phyloP scores from a whole-genome alignment of 2,797 vertebrate genomes.

The Meda fulgida region DNA sequence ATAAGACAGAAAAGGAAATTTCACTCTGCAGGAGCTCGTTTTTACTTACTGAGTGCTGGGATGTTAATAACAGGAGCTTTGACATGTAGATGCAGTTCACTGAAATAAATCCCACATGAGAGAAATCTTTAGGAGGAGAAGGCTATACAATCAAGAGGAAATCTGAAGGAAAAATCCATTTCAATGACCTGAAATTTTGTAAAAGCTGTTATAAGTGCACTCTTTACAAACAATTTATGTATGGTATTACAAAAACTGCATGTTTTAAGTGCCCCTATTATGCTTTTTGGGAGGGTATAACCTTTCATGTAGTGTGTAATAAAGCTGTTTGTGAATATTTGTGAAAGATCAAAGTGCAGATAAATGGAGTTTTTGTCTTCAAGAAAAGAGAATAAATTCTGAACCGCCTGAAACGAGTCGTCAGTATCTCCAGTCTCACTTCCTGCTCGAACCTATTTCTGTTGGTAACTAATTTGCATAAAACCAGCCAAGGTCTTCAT shows the following conservation, averaged over 20 bases:
- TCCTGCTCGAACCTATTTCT: not conserved
- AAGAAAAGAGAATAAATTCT: not conserved
- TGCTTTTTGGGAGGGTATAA: not conserved
- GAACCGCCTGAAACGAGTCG: not conserved
- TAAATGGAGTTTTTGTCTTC: not conserved
- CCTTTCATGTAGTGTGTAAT: not conserved
- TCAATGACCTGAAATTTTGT: not conserved
- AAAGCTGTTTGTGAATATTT: not conserved
- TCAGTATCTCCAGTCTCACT: not conserved
- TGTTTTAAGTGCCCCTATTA: not conserved
- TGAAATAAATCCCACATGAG: not conserved
- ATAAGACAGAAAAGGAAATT: not conserved
- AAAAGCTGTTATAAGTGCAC: not conserved
- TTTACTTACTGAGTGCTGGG: not conserved
- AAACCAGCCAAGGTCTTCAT: not conserved
- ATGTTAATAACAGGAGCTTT: constrained; percentile 9
- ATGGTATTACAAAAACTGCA: not conserved
- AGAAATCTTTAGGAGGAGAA: no score
- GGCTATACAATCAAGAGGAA: not conserved
- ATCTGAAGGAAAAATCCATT: not conserved
- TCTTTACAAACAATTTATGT: no score
- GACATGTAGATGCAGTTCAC: constrained; percentile 5
- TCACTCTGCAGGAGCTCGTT: not conserved
- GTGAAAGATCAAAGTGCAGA: not conserved
- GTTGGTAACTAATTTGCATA: not conserved